These are phyloP conservation scores for Alouatta palliata DNA, from an alignment of 2,113 vertebrate species.

Conservation along the genomic window DNA sequence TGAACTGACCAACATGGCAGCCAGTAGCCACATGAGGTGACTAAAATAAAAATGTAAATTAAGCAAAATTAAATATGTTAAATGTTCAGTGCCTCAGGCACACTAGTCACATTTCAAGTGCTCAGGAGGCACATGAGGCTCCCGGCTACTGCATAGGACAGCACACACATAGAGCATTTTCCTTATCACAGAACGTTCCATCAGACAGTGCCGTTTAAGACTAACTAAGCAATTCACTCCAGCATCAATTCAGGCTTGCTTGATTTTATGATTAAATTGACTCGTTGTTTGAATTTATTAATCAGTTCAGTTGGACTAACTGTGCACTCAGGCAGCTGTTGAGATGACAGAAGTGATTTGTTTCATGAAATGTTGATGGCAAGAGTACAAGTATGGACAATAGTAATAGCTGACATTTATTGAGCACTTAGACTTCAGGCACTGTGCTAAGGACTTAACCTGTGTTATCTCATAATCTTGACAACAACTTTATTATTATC, in stretches of 20 bases:
- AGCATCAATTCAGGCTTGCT: neutral
- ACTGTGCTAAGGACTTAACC: neutral
- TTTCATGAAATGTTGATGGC: neutral
- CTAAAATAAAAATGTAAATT: neutral
- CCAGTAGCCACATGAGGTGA: neutral
- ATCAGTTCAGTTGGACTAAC: constrained; percentile 29
- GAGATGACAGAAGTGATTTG: constrained; percentile 51
- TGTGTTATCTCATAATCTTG: neutral
- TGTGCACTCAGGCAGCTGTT: constrained; percentile 26
- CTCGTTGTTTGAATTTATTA: constrained; percentile 42
- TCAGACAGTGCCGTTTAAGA: neutral
- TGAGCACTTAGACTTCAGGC: neutral
- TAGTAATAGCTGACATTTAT: neutral
- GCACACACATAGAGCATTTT: neutral
- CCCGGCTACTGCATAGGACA: rapidly evolving
- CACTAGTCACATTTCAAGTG: neutral
- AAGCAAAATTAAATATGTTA: neutral
- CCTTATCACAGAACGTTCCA: neutral
- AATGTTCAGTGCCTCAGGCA: neutral
- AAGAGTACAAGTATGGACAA: neutral
- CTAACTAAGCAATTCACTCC: neutral
- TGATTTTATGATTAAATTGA: constrained; percentile 52
- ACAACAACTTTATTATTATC: neutral
- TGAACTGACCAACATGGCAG: neutral
- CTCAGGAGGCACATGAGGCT: rapidly evolving